Base-by-base conservation (phyloP, 2,113 vertebrate genomes). In the Andinoacara biseriatus region DNA sequence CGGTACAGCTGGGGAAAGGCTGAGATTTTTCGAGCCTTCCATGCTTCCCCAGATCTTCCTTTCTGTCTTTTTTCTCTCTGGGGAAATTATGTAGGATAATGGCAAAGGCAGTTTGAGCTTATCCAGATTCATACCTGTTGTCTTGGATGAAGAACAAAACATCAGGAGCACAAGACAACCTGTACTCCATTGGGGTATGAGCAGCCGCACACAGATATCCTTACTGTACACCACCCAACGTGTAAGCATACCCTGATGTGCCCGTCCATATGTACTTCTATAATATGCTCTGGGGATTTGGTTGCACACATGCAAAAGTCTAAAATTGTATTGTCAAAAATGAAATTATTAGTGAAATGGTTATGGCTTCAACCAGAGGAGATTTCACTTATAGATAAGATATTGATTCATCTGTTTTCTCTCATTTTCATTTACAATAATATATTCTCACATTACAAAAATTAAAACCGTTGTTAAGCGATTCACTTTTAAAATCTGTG, bases 91-190 rank as follows among this genome's bases (percentile, higher is more conserved):
- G 14, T 35, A 74, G 54, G 76, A 75, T 91, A 84, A 87, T 75
- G 59, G 11, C 54, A 52, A 79, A 80, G 81, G 49, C 77, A 83
- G 74, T 74, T 15, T 3, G 52, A 26, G 78, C 72, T 88, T 69
- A 56, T 57, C 26, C 22, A 58, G 26, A 87, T 86, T 83, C 84
- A 83, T 84, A 90, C 90, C 88, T 92, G 91, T 84, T 84, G 72
- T 77, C 58, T 52, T 86, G 78, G 80, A 81, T 31, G 5, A 20
- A 78, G 43, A 80, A 69, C 35, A 79, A 80, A 81, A 61, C 33
- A 80, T 59, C 17, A 72, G 65, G 24, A 20, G 9, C 24, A 20
- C 8, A 26, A 58, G 22, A 61, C 26, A 35, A 31, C 15, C 29
- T 63, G 56, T 38, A 33, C 10, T 83, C 78, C 5, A 20, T 60